These are phyloP conservation scores for Cryptotermes secundus DNA, from an alignment of 1,140 invertebrate species.

Conservation along the genomic window DNA sequence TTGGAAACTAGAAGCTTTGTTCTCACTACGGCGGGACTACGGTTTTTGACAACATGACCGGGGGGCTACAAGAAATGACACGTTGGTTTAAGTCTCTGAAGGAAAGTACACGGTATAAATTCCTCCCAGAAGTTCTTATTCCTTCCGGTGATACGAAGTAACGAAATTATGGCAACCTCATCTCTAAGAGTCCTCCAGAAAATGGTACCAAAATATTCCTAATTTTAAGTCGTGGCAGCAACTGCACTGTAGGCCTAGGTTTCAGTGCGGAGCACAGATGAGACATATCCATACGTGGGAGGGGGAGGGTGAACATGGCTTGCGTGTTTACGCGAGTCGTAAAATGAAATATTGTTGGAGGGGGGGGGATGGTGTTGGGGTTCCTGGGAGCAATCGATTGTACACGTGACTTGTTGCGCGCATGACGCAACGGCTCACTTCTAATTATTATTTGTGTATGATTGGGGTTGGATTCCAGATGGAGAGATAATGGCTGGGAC, in stretches of 20 bases:
- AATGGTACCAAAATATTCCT: neutral
- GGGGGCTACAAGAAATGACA: no score
- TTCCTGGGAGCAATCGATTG: constrained; percentile 14
- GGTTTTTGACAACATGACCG: no score
- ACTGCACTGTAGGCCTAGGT: neutral
- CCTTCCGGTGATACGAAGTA: no score
- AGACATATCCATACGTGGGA: neutral
- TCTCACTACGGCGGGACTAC: no score
- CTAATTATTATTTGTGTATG: constrained; percentile 20
- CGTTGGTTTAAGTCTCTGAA: no score
- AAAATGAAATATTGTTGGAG: neutral
- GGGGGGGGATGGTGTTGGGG: neutral
- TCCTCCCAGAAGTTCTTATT: no score
- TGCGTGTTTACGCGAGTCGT: neutral
- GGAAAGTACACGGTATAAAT: no score
- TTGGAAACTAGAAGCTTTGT: no score
- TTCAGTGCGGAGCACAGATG: neutral
- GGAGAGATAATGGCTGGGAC: constrained; percentile 17
- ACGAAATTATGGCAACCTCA: neutral
- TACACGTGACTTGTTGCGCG: constrained; percentile 11
- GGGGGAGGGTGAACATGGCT: neutral
- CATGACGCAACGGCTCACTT: constrained; percentile 14
- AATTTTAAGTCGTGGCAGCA: neutral
- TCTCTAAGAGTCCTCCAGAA: neutral
- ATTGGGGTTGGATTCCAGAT: constrained; percentile 18